Percentiles rank a stretch among this genome's conserved stretches.
These are phyloP conservation scores for Lasiurus cinereus DNA, from an alignment of 2,113 vertebrate genomes.

Conservation along the genomic window DNA sequence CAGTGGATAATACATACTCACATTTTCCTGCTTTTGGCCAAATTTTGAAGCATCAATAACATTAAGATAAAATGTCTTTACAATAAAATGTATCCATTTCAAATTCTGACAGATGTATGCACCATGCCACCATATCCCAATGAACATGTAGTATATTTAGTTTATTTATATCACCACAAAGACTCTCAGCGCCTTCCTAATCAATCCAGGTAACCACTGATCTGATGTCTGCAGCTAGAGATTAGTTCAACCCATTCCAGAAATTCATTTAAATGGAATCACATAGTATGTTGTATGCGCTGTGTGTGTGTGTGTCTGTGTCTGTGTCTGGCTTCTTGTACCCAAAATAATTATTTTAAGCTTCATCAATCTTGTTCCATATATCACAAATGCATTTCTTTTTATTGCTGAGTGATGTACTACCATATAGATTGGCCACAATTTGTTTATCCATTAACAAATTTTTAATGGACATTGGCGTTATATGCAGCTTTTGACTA, in stretches of 20 bases:
- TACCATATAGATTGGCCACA: not conserved
- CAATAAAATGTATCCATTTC: not conserved
- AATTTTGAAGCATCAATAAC: not conserved
- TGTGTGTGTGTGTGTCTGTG: not conserved
- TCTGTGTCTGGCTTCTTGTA: not conserved
- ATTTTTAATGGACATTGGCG: not conserved
- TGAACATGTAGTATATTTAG: not conserved
- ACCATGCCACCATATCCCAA: not conserved
- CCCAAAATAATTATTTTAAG: not conserved
- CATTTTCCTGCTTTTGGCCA: not conserved
- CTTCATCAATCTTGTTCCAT: too few species aligned
- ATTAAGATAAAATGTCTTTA: not conserved
- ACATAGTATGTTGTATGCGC: not conserved
- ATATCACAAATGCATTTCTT: not conserved
- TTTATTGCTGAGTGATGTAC: not conserved
- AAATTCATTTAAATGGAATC: not conserved
- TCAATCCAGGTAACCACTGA: not conserved
- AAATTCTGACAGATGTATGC: not conserved
- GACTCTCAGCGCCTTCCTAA: not conserved
- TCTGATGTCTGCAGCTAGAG: not conserved
- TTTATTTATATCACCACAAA: not conserved
- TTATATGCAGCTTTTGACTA: not conserved
- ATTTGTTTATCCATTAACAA: not conserved
- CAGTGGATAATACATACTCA: not conserved
- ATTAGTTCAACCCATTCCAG: not conserved